Conservation (phyloP, 2,888 invertebrate species). For the Polymixis lichenea region DNA sequence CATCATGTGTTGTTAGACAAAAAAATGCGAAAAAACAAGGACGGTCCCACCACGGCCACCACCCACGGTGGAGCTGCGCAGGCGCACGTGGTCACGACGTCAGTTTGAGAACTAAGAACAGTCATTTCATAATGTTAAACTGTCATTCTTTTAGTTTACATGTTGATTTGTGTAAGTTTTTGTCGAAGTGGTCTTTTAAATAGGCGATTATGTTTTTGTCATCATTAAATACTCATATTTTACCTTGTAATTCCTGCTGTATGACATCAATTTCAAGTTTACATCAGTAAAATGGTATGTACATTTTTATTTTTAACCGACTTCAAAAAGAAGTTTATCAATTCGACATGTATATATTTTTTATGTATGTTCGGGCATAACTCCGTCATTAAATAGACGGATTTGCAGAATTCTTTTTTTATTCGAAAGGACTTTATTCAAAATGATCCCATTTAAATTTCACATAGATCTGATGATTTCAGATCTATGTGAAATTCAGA, state of each 20-base stretch:
- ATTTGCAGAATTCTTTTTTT: too few relatives aligned
- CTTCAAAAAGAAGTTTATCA: too few relatives aligned
- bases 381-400: too few relatives aligned
- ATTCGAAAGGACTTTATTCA: too few relatives aligned
- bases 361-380: too few relatives aligned
- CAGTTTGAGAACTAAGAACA: conserved; percentile 61
- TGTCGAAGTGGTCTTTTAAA: neutral
- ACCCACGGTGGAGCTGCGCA: conserved; percentile 67
- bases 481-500: too few relatives aligned
- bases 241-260: neutral
- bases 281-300: neutral
- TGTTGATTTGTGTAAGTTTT: conserved; percentile 24
- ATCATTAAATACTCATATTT: neutral
- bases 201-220: neutral
- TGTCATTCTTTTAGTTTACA: conserved; percentile 37
- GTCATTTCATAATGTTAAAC: conserved; percentile 32
- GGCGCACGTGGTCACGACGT: conserved; percentile 72
- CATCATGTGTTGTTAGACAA: conserved; percentile 76
- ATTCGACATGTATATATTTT: too few relatives aligned
- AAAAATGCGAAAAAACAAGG: conserved; percentile 65
- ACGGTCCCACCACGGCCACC: conserved; percentile 58
- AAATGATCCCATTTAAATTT: too few relatives aligned
- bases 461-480: too few relatives aligned
- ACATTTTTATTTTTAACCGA: too few relatives aligned
- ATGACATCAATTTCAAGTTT: neutral